Evolutionary conservation across 2,113 vertebrate species (phyloP).

Genomic region (Tetrao urogallus): DNA sequence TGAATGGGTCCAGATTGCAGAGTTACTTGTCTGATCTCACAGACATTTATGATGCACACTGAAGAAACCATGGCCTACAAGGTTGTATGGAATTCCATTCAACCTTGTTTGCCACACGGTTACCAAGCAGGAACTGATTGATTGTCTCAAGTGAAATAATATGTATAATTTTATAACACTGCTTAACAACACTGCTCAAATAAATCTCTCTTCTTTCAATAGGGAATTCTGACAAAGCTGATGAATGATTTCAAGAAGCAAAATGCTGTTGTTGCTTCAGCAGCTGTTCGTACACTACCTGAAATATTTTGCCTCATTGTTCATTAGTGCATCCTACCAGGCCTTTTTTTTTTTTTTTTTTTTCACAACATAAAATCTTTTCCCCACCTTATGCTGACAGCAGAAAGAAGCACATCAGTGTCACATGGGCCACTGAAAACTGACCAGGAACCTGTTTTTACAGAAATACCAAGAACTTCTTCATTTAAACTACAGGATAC

Average conservation of each 20-base stretch:
- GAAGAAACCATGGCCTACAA: neutral
- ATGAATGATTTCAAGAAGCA: neutral
- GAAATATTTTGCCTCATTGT: neutral
- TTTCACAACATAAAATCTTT: neutral
- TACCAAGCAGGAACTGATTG: neutral
- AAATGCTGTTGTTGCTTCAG: neutral
- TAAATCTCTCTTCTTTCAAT: neutral
- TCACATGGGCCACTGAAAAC: slow-evolving; percentile 19
- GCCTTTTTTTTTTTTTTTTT: neutral
- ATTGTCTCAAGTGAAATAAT: neutral
- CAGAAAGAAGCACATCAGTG: neutral
- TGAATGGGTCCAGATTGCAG: neutral
- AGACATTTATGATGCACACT: neutral
- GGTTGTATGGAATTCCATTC: neutral
- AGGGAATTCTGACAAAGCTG: neutral
- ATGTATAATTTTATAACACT: neutral
- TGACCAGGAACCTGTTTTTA: neutral
- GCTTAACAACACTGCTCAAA: neutral
- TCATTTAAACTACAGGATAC: neutral
- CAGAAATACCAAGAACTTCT: neutral
- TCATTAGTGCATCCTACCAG: neutral
- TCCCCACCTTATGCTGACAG: neutral
- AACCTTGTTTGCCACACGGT: neutral
- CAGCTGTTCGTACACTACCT: neutral
- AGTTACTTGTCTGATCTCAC: neutral